Base-by-base conservation (phyloP, 2,888 invertebrate genomes). In the Hofmannophila pseudospretella region DNA sequence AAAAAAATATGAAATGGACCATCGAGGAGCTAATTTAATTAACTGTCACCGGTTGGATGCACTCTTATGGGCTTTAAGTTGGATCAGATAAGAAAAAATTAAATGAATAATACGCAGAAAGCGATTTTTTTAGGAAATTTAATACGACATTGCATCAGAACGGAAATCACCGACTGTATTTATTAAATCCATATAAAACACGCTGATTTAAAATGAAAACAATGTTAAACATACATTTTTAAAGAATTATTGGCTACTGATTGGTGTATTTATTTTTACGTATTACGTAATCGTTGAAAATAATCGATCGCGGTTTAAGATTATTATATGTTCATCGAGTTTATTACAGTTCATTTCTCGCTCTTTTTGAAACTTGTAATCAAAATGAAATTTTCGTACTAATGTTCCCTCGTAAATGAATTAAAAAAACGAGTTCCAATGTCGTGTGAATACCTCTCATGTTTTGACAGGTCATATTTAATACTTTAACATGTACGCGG, bases 401-500 rank as follows among this genome's bases (percentile, higher is more conserved):
- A 34, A 27, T 20, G 16, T 27, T 23, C 8, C 8, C 23, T 23
- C 23, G n/a, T 23, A 22, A 22, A 32, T 34, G 12, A 28, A 28
- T 20, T 20, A 16, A 23, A 10, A 9, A 10, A 22, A 13, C 16
- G 16, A 16, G 10, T 14, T 32, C 8, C 11, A 11, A 22, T 20
- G 7, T 22, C 14, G 27, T 19, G 19, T 27, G 34, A 34, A 11
- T 26, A 51, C 49, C 60, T 52, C 57, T 49, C 42, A 29, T 39
- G 38, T 43, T 42, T 46, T 48, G 49, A 48, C 48, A 46, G 41
- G 38, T 39, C 33, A 41, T 45, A 36, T 36, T 40, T 43, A 45
- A 44, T 44, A 44, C 49, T 50, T 54, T 55, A 39, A 45, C 42
- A 45, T 42, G 42, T 49, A 42, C 34, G 39, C 41, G 46, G 51